A percentile compares a stretch with the other conserved stretches of the same genome.
Evolutionary conservation across 2,888 invertebrate species (phyloP).

Genomic region (Eudemis profundana): DNA sequence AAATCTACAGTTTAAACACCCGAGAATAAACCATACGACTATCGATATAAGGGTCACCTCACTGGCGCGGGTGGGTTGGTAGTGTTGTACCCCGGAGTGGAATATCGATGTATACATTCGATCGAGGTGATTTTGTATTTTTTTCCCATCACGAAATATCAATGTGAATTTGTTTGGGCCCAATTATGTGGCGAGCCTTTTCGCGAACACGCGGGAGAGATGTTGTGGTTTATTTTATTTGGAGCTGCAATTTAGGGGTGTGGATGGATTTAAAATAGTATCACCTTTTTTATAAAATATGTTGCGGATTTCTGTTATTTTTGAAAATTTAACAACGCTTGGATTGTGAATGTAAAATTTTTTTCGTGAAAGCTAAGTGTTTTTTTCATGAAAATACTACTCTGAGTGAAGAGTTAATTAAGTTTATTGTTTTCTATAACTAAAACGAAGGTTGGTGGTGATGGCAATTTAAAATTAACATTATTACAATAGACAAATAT

Average conservation of each 20-base stretch:
- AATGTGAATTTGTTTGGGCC: slow-evolving; percentile 82
- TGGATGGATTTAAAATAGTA: too few relatives aligned
- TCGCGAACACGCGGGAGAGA: slow-evolving; percentile 58
- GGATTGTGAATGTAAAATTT: too few relatives aligned
- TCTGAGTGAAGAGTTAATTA: too few relatives aligned
- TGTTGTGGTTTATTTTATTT: slow-evolving; percentile 19
- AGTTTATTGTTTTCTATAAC: too few relatives aligned
- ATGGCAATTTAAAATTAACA: too few relatives aligned
- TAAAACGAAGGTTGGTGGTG: too few relatives aligned
- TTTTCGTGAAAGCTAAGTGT: too few relatives aligned
- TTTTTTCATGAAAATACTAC: too few relatives aligned
- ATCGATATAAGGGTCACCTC: slow-evolving; percentile 38
- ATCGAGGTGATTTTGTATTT: slow-evolving; percentile 79
- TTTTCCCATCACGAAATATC: slow-evolving; percentile 84
- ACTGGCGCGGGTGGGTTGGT: slow-evolving; percentile 52
- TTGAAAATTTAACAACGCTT: too few relatives aligned
- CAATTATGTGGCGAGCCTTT: slow-evolving; percentile 80
- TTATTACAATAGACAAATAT: too few relatives aligned
- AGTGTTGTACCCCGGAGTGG: slow-evolving; percentile 58
- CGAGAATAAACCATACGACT: slow-evolving; percentile 50
- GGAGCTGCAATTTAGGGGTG: background rate
- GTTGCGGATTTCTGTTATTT: too few relatives aligned
- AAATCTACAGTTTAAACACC: slow-evolving; percentile 33
- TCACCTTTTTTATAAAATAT: too few relatives aligned
- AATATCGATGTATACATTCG: slow-evolving; percentile 78